A percentile compares a stretch with the other conserved stretches of the same genome.
These are phyloP conservation scores for Knipowitschia caucasica DNA, from an alignment of 2,797 vertebrate genomes.

Conservation along the genomic window DNA sequence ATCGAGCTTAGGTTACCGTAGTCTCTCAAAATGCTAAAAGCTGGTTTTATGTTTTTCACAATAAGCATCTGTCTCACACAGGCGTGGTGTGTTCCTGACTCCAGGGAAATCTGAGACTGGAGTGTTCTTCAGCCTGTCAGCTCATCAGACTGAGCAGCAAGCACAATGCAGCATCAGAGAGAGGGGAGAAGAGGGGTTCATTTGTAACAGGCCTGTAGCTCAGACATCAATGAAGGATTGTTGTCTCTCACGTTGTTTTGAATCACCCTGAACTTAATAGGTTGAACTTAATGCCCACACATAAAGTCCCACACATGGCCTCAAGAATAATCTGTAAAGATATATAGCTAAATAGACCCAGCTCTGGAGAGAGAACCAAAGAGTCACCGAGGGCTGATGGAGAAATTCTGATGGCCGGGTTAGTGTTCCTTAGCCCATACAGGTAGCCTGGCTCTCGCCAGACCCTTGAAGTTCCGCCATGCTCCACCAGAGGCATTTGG, in stretches of 20 bases:
- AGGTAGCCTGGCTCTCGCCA: too few relatives aligned
- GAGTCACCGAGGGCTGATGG: too few relatives aligned
- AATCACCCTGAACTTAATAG: background rate
- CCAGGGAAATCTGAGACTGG: constrained; percentile 44
- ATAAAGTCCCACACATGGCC: too few relatives aligned
- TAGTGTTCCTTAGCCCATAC: too few relatives aligned
- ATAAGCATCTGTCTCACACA: constrained; percentile 30
- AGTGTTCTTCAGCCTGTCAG: constrained; percentile 26
- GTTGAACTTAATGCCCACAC: too few relatives aligned
- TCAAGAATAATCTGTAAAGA: too few relatives aligned
- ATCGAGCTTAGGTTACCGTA: constrained; percentile 31
- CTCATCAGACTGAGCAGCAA: constrained; percentile 36
- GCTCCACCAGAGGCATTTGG: too few relatives aligned
- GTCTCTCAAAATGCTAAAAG: constrained; percentile 27
- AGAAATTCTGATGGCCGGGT: too few relatives aligned
- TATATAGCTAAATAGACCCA: too few relatives aligned
- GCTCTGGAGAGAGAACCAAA: too few relatives aligned
- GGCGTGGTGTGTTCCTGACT: constrained; percentile 41
- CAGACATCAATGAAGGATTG: background rate
- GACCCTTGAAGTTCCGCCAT: too few relatives aligned
- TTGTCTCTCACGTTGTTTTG: background rate
- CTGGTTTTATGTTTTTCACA: constrained; percentile 37
- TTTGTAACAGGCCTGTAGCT: background rate
- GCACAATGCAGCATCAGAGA: constrained; percentile 25
- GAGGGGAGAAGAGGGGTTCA: constrained; percentile 1